A percentile compares a stretch with the other conserved stretches of the same genome.
phyloP scores from a whole-genome alignment of 2,888 invertebrate species.

The Chaitophorus viminalis region DNA sequence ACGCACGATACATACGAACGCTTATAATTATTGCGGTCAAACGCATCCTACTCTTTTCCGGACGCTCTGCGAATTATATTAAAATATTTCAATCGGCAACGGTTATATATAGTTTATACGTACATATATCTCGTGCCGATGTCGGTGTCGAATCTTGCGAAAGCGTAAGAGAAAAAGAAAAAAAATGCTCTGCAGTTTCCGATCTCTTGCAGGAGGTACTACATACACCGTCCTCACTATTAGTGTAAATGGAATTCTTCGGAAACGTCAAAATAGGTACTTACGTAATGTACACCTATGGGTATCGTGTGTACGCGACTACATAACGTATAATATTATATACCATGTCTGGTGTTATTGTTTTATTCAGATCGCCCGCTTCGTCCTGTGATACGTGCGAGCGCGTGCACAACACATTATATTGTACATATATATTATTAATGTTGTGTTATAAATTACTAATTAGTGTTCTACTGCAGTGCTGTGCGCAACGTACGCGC shows the following conservation, averaged over 20 bases:
- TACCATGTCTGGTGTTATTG: neutral
- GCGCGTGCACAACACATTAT: neutral
- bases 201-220: too few relatives aligned
- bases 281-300: neutral
- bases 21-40: neutral
- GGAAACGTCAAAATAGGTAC: neutral
- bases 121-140: too few relatives aligned
- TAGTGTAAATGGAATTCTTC: neutral
- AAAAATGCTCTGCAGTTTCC: too few relatives aligned
- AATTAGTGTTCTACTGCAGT: neutral
- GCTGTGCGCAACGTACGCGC: neutral
- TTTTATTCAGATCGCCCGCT: neutral
- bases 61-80: neutral
- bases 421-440: too few relatives aligned
- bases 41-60: neutral
- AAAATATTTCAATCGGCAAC: too few relatives aligned
- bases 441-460: constrained; percentile 5
- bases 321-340: neutral
- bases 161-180: too few relatives aligned
- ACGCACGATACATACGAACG: neutral
- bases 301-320: neutral
- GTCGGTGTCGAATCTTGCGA: too few relatives aligned
- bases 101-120: too few relatives aligned
- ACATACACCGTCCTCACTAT: too few relatives aligned
- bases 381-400: neutral